Evolutionary conservation across 2,888 invertebrate species (phyloP), one percentile per base, ranked within the genome.

Genomic region (Meiosimyza decipiens): DNA sequence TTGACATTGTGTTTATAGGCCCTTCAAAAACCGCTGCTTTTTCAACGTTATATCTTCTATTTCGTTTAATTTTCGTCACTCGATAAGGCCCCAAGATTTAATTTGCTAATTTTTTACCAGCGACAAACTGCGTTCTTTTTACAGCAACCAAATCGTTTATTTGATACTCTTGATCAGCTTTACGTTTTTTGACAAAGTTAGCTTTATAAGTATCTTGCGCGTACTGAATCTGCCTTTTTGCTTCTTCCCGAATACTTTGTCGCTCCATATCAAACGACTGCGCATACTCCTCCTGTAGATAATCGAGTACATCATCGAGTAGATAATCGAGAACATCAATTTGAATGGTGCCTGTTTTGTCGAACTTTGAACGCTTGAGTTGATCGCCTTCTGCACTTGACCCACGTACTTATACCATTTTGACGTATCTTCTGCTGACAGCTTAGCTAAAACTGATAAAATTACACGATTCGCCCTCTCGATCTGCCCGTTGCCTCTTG

Each of bases 1-100:
- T 73, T 9, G 73, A 73, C n/a, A 59, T 22, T 54, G 75, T 74
- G 12, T 18, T 59, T 47, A 71, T 72, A 28, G 75, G 74, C 1
- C 74, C 75, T 33, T 75, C 74, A 18, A 74, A 65, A 9, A 69
- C 68, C 5, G 76, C 73, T 22, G 74, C 74, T 66, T 74, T 77
- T 47, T 65, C 33, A 0, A 75, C 74, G 0, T 76, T 71, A 16
- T 74, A 73, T 13, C 72, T 63, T 0, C 74, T 71, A 59, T 74
- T 72, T 6, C 71, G 54, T 49, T 78, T 78, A 3, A 76, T 62
- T 18, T 76, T 76, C 0, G 49, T 71, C 9, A 77, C 59, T 54
- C 74, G 71, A 62, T 79, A 78, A n/a, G 77, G 76, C 9, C 77
- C 77, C n/a, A 74, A 55, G 59, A 63, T 77, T 16, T 63, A 49